Conservation (phyloP, 2,797 vertebrate genomes). For the Molossus alvarezi region DNA sequence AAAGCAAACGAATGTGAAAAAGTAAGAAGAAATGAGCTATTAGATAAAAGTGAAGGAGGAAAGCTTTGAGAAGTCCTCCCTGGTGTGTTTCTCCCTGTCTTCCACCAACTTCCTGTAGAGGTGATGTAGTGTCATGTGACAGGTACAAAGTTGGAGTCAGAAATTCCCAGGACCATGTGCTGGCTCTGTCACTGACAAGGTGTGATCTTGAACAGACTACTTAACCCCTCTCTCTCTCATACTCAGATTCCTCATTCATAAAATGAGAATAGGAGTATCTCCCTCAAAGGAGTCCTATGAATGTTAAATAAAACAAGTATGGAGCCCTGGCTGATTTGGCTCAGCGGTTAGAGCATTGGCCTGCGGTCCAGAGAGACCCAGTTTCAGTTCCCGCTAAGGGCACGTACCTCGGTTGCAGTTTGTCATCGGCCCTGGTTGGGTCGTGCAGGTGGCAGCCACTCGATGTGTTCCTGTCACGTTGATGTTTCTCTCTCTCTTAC, state of each 20-base stretch:
- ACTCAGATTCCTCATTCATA: conserved; percentile 32
- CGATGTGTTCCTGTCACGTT: too few species aligned
- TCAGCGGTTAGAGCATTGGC: too few species aligned
- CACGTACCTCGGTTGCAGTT: too few species aligned
- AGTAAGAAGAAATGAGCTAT: neutral
- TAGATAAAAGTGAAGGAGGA: neutral
- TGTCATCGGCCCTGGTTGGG: too few species aligned
- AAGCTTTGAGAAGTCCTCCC: neutral
- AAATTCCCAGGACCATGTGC: neutral
- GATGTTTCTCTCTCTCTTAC: too few species aligned
- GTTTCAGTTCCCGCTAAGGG: too few species aligned
- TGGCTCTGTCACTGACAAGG: neutral
- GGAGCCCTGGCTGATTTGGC: neutral
- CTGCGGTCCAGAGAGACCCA: too few species aligned
- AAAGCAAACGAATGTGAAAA: neutral
- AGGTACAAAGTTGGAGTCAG: neutral
- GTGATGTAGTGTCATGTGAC: neutral
- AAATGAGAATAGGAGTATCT: conserved; percentile 31
- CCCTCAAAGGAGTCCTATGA: neutral
- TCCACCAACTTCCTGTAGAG: neutral
- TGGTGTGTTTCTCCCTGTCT: neutral
- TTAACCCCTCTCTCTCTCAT: neutral
- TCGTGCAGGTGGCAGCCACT: too few species aligned
- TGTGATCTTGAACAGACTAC: neutral
- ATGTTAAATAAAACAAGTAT: conserved; percentile 23